Evolutionary conservation across 2,113 vertebrate species (phyloP).

Genomic region (Pedionomus torquatus): DNA sequence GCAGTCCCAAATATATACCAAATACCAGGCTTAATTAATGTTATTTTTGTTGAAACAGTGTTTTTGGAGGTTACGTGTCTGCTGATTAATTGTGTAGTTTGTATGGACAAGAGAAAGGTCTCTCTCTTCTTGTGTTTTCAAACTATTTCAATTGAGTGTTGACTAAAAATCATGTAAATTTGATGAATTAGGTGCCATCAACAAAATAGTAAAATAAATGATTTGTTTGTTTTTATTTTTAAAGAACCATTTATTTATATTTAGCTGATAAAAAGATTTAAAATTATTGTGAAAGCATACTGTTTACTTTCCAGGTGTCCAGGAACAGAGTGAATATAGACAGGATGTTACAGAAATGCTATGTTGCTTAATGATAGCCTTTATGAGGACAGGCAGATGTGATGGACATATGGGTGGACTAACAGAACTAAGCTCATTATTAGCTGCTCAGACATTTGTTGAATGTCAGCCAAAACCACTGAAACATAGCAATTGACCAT

Average conservation of each 20-base stretch:
- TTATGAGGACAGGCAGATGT: constrained; percentile 57
- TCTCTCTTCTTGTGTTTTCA: background rate
- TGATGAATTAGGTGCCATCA: background rate
- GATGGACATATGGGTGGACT: constrained; percentile 64
- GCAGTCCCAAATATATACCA: background rate
- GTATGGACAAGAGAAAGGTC: background rate
- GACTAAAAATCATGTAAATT: background rate
- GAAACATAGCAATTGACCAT: constrained; percentile 35
- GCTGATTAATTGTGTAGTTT: background rate
- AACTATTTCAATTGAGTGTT: background rate
- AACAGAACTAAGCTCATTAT: constrained; percentile 59
- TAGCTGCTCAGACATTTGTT: constrained; percentile 63
- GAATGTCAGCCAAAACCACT: constrained; percentile 64
- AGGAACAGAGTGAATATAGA: background rate
- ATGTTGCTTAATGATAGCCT: constrained; percentile 40
- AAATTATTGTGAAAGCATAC: background rate
- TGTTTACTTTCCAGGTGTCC: constrained; percentile 43
- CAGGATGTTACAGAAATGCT: constrained; percentile 32
- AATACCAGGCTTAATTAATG: background rate
- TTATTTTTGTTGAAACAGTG: background rate
- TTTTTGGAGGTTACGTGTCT: background rate
- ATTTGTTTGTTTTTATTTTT: background rate
- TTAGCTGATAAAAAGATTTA: background rate
- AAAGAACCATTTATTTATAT: background rate
- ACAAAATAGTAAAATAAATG: background rate